Evolutionary conservation across 2,888 invertebrate genomes (phyloP), one percentile per base, ranked within the genome.

Genomic region (Synanthedon vespiformis): DNA sequence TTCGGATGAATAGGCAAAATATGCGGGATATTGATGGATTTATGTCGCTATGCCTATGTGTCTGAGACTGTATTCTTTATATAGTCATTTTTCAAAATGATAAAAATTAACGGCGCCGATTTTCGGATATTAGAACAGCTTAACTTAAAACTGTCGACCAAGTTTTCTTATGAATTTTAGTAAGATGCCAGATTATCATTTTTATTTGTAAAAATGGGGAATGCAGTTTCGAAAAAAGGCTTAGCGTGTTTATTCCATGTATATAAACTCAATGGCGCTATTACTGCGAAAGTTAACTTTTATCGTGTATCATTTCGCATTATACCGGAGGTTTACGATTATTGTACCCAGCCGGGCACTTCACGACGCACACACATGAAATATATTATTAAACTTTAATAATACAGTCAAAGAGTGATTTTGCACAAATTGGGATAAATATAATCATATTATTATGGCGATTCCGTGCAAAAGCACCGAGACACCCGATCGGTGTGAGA

Each of bases 401-500:
- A 44, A 44, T 14, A 44, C 44, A 12, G 11, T 8, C 14, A 14
- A 44, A n/a, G 44, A 14, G 44, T 14, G 8, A 44, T 44, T 34
- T 44, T 44, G 44, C 13, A n/a, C 11, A 44, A 44, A 44, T 44
- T 44, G 14, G 13, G 13, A 44, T 44, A 13, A 44, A 44, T 12
- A 44, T 44, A 14, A 14, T n/a, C 13, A n/a, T 44, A 5, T 44
- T 48, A 22, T 48, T 51, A 51, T 55, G 67, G 62, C 62, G 63
- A 67, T 68, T 64, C 65, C 51, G 51, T 62, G 67, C 65, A 65
- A 68, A 67, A 65, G 56, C 51, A 62, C 60, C 58, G 52, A 58
- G 73, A 69, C 67, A 73, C 64, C 63, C 65, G 68, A 72, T 68
- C 67, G 64, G 63, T 72, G 75, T 75, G 77, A 70, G 72, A 76